Evolutionary conservation across 2,113 vertebrate species (phyloP).

Genomic region (Serilophus lunatus): DNA sequence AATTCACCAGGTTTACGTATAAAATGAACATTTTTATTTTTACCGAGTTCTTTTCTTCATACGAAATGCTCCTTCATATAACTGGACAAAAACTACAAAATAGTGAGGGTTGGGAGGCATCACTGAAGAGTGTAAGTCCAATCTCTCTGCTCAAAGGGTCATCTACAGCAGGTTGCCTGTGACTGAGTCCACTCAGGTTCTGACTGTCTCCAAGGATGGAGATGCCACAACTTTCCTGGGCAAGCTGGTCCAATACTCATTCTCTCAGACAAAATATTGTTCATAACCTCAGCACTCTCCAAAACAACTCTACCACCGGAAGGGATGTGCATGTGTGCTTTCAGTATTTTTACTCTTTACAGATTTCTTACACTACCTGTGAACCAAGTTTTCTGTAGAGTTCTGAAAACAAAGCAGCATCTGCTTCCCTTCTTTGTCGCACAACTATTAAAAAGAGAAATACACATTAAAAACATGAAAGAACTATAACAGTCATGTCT

Average conservation of each 20-base stretch:
- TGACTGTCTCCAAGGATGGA: not conserved
- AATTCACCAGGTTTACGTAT: not conserved
- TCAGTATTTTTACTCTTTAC: not conserved
- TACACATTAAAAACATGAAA: not conserved
- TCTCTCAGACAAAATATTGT: not conserved
- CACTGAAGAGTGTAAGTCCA: not conserved
- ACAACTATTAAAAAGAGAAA: slow-evolving; percentile 75
- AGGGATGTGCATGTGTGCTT: not conserved
- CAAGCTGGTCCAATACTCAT: not conserved
- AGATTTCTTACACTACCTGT: slow-evolving; percentile 75
- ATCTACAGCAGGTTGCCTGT: not conserved
- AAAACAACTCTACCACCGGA: not conserved
- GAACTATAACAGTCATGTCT: not conserved
- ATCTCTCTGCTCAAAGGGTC: not conserved
- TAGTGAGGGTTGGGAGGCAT: not conserved
- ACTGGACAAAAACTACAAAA: not conserved
- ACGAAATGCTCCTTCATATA: not conserved
- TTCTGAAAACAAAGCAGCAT: slow-evolving; percentile 92
- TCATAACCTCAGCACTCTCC: not conserved
- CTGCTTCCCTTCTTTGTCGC: slow-evolving; percentile 89
- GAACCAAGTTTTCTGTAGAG: slow-evolving; percentile 94
- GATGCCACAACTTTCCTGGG: not conserved
- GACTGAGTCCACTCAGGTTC: not conserved
- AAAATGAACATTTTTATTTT: not conserved
- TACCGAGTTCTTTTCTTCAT: not conserved